A percentile compares a stretch with the other conserved stretches of the same genome.
Conservation (phyloP, 2,888 invertebrate genomes). For the Scaptomyza reducta region DNA sequence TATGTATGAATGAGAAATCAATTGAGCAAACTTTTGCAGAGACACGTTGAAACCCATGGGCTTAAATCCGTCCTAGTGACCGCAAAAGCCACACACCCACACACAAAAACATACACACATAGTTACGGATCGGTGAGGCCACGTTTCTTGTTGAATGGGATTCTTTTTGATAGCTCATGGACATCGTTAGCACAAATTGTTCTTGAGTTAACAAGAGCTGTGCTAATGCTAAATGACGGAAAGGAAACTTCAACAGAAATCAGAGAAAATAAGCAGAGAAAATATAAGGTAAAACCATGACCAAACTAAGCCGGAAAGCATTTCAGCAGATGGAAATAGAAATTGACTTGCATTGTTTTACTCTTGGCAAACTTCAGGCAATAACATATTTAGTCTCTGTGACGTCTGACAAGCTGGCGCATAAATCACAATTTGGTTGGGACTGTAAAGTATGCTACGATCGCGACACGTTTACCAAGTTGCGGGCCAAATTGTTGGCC, state of each 20-base stretch:
- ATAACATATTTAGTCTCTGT: slow-evolving; percentile 1
- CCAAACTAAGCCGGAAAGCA: slow-evolving; percentile 27
- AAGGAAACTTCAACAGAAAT: slow-evolving; percentile 34
- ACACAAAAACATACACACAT: not conserved
- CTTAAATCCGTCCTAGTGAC: not conserved
- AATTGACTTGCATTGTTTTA: slow-evolving; percentile 19
- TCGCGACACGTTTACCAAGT: slow-evolving; percentile 68
- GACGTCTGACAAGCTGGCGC: slow-evolving; percentile 39
- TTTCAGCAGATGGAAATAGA: slow-evolving; percentile 6
- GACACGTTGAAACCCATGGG: slow-evolving; percentile 24
- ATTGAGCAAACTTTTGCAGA: slow-evolving; percentile 24
- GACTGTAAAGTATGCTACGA: slow-evolving; percentile 60
- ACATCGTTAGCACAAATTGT: slow-evolving; percentile 76
- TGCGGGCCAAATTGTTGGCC: slow-evolving; percentile 39
- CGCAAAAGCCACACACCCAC: not conserved
- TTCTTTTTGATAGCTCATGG: slow-evolving; percentile 57
- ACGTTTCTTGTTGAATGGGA: slow-evolving; percentile 46
- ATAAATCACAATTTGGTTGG: slow-evolving; percentile 69
- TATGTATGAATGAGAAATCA: slow-evolving; percentile 35
- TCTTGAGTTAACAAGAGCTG: slow-evolving; percentile 53
- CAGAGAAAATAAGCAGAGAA: not conserved
- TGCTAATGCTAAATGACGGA: slow-evolving; percentile 34
- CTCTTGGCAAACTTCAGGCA: not conserved
- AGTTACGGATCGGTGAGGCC: slow-evolving; percentile 40
- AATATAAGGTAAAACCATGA: slow-evolving; percentile 19